Base-by-base conservation (phyloP, 2,113 vertebrate species). In the Cololabis saira region DNA sequence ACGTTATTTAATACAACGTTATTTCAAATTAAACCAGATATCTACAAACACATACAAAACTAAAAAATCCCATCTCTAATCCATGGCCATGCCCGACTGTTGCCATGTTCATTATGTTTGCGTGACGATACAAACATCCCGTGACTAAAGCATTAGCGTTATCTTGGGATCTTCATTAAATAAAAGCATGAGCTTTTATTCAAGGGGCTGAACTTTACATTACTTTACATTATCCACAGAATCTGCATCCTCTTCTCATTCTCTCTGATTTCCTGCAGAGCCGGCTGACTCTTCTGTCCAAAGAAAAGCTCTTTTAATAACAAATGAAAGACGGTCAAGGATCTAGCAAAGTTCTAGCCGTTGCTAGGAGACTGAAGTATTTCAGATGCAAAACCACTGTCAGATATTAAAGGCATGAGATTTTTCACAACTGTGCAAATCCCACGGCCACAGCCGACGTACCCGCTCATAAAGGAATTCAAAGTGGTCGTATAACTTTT, bases 351-450 rank as follows among this genome's bases (percentile, higher is more conserved):
- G 42, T 44, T 59, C 42, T 6, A 41, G 49, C 37, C 13, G 47
- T 57, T 50, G 14, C 50, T 60, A 4, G 27, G 19, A 53, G 16
- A 59, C 12, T 6, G 15, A 5, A 42, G n/a, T 18, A 49, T 49
- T 22, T 64, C 13, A 5, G 61, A 48, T 49, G 10, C 16, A 53
- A 68, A n/a, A 64, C 54, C 0, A 0, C 45, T 62, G 21, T 44
- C 37, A 56, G 47, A 58, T 40, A 63, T n/a, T 40, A 67, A 71
- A 48, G 15, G 18, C n/a, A 17, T 51, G 9, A 42, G 19, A 15
- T 10, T 56, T 50, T 22, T 65, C 22, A 19, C 51, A 53, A 68
- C 49, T 18, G 24, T 45, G 0, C 1, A 44, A 30, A 65, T 33
- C 42, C 47, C 2, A 61, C 45, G 45, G n/a, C 24, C 24, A 27